Evolutionary conservation across 2,113 vertebrate genomes (phyloP), one percentile per base, ranked within the genome.

Genomic region (Scatophagus argus): DNA sequence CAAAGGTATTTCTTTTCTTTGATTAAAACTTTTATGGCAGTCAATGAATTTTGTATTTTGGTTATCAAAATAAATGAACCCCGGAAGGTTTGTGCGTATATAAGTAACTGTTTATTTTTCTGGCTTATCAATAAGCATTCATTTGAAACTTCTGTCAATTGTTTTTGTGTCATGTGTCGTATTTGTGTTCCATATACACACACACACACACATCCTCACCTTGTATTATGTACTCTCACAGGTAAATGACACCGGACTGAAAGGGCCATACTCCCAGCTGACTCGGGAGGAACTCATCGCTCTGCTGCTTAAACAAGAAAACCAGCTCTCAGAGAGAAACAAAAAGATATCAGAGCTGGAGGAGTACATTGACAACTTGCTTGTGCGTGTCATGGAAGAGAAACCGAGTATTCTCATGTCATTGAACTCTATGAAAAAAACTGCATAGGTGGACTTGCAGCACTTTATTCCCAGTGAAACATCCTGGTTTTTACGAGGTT

Each of bases 321-420:
- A 93, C 0, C 90, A 93, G 0, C 95, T 99, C 0, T 80, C 77
- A 4, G 95, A 94, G 86, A 96, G 93, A n/a, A 96, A 97, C 23
- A 61, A 87, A 0, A 97, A 97, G 79, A 96, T 99, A 27, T 88
- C 90, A 0, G 96, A 98, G 78, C 93, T 99, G 59, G 98, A 99
- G 77, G 93, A 93, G 51, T 99, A 99, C 91, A 99, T 99, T 0
- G 98, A 99, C 82, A 94, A 96, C 69, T 87, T 99, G 81, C 95
- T 99, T 0, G 96, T 99, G 75, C 95, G 96, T 0, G 95, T 99
- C 79, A 98, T 99, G 70, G 98, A 99, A 3, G 96, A 97, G 34
- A 92, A 95, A 1, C 98, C 98, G 0, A 96, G 93, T 86, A 97
- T 99, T 64, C 95, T 99, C 21, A 90, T 95, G 94, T 86, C 90